Evolutionary conservation across 2,888 invertebrate genomes (phyloP), one percentile per base, ranked within the genome.

Genomic region (Erannis defoliaria): DNA sequence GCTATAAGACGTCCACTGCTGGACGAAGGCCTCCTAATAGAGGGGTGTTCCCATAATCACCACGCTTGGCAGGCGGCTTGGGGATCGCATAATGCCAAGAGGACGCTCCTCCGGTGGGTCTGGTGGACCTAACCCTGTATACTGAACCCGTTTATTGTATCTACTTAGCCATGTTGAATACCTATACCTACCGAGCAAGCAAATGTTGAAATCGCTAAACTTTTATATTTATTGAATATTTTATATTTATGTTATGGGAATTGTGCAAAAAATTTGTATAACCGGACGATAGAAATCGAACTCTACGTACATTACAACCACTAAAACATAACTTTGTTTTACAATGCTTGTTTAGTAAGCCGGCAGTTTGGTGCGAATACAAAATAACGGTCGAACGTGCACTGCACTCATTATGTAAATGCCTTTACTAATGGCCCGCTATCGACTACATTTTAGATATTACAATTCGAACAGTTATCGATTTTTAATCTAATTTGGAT

Each of bases 371-470:
- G 21, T 46, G 33, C 46, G 55, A 55, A 50, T 55, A 38, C 57
- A 40, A 58, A 58, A 49, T 57, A 48, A 49, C 31, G 45, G 16
- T 3, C 21, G 43, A 38, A 49, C 57, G 57, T 49, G 60, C 54
- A 33, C 42, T 53, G 49, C 33, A 49, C 31, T 50, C 26, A 60
- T 62, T 66, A 68, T 68, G 68, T 40, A 55, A 68, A 68, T 68
- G 37, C 33, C 42, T 45, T 40, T 16, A 21, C 64, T 68, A 68
- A 64, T 62, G 40, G 54, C 55, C 49, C 23, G 29, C 50, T 55
- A 59, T 55, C 54, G 26, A 29, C 45, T 43, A 14, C 37, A 33
- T 63, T 53, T 50, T 49, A 43, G 43, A 43, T 35, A 53, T 51
- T 51, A 51, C 18, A 51, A 40, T 51, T 51, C 40, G 40, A 51